Conservation (phyloP, 2,113 vertebrate species). For the Callionymus lyra region DNA sequence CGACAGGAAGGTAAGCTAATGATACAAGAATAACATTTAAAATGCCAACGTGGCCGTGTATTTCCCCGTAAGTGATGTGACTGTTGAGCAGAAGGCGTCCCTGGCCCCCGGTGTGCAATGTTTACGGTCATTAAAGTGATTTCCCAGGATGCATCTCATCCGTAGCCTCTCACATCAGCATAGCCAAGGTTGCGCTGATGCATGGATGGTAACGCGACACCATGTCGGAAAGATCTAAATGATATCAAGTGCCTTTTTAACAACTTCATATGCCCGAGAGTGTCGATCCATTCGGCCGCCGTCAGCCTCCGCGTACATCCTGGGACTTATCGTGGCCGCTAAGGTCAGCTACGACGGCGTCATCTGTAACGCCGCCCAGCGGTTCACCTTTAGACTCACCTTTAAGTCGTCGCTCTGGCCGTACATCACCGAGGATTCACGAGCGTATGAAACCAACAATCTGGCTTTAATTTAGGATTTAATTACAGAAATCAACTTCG, state of each 20-base stretch:
- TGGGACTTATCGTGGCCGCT: too few species aligned
- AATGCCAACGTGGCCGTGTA: slow-evolving; percentile 21
- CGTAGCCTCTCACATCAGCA: slow-evolving; percentile 21
- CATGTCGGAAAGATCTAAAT: slow-evolving; percentile 18
- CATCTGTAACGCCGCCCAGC: slow-evolving; percentile 10
- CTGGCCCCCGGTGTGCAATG: slow-evolving; percentile 8
- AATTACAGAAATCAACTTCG: slow-evolving; percentile 19
- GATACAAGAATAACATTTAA: slow-evolving; percentile 38
- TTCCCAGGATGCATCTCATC: slow-evolving; percentile 53
- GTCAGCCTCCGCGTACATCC: too few species aligned
- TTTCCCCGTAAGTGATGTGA: slow-evolving; percentile 27
- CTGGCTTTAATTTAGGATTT: slow-evolving; percentile 32
- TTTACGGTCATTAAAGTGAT: slow-evolving; percentile 52
- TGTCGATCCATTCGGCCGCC: background rate
- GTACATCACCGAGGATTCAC: slow-evolving; percentile 17
- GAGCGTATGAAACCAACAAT: slow-evolving; percentile 26
- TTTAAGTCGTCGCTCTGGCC: slow-evolving; percentile 19
- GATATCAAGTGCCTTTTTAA: slow-evolving; percentile 16
- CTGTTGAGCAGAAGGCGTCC: slow-evolving; percentile 33
- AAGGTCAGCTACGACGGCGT: background rate
- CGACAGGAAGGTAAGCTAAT: slow-evolving; percentile 17
- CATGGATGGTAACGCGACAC: slow-evolving; percentile 28
- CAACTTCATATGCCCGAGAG: slow-evolving; percentile 2
- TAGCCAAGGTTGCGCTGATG: slow-evolving; percentile 16
- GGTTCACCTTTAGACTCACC: slow-evolving; percentile 18